A percentile compares a stretch with the other conserved stretches of the same genome.
Conservation (phyloP, 2,797 vertebrate genomes). For the Smutsia gigantea region DNA sequence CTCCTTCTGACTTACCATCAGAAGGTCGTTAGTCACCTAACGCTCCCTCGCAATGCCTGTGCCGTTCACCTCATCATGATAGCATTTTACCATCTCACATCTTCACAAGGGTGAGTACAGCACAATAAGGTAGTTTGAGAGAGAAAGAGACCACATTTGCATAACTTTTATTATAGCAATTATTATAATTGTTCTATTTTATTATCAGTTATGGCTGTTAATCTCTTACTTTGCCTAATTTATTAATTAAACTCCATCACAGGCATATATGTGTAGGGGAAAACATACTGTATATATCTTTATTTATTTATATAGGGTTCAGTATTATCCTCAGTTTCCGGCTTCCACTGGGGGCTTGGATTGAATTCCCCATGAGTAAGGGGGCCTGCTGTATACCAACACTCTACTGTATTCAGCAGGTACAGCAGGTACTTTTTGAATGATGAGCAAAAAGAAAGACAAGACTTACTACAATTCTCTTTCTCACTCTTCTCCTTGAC, state of each 20-base stretch:
- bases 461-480: neutral
- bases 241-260: neutral
- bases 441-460: neutral
- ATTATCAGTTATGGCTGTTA: neutral
- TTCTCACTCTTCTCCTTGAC: neutral
- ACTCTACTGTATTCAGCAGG: neutral
- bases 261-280: neutral
- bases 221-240: neutral
- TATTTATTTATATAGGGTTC: neutral
- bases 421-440: conserved; percentile 1
- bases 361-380: neutral
- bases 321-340: neutral
- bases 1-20: neutral
- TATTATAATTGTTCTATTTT: neutral
- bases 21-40: neutral
- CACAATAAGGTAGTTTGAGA: neutral
- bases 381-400: neutral
- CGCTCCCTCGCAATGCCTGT: too few relatives aligned
- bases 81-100: neutral
- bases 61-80: too few relatives aligned
- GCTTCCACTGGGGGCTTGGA: neutral
- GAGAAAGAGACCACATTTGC: neutral
- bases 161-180: neutral
- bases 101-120: neutral
- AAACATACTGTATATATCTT: neutral